phyloP scores from a whole-genome alignment of 2,797 vertebrate species.

The Furcifer pardalis region DNA sequence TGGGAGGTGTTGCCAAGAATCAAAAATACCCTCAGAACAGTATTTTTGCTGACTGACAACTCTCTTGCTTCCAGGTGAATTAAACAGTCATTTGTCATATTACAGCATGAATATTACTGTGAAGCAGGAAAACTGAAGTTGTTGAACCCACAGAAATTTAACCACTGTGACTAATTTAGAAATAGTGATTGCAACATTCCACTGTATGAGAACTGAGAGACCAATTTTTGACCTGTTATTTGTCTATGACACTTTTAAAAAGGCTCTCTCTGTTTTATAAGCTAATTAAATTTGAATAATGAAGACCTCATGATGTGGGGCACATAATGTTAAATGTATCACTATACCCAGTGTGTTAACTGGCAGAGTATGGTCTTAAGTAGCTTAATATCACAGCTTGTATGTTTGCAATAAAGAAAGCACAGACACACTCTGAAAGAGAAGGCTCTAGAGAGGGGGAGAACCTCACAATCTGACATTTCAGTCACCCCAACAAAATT shows the following conservation, averaged over 20 bases:
- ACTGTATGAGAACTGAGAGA: conserved; percentile 48
- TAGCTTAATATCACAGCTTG: conserved; percentile 18
- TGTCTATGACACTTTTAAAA: conserved; percentile 61
- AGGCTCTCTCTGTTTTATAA: conserved; percentile 65
- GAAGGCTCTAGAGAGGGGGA: conserved; percentile 25
- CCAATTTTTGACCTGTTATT: conserved; percentile 53
- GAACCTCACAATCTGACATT: conserved; percentile 20
- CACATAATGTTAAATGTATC: conserved; percentile 18
- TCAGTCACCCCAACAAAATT: background rate
- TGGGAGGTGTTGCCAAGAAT: background rate
- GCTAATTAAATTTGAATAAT: conserved; percentile 62
- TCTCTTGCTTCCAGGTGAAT: conserved; percentile 22
- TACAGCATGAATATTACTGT: conserved; percentile 33
- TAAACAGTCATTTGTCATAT: background rate
- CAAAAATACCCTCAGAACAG: background rate
- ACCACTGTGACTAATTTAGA: conserved; percentile 54
- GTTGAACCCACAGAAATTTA: conserved; percentile 62
- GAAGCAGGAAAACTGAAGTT: conserved; percentile 60
- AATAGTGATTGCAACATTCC: conserved; percentile 48
- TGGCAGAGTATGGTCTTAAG: background rate
- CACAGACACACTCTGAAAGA: conserved; percentile 17
- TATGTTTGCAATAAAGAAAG: background rate
- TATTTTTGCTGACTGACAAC: background rate
- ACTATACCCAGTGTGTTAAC: conserved; percentile 33
- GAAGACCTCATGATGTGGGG: conserved; percentile 59